Evolutionary conservation across 2,888 invertebrate genomes (phyloP), one percentile per base, ranked within the genome.

Genomic region (Homarus gammarus): DNA sequence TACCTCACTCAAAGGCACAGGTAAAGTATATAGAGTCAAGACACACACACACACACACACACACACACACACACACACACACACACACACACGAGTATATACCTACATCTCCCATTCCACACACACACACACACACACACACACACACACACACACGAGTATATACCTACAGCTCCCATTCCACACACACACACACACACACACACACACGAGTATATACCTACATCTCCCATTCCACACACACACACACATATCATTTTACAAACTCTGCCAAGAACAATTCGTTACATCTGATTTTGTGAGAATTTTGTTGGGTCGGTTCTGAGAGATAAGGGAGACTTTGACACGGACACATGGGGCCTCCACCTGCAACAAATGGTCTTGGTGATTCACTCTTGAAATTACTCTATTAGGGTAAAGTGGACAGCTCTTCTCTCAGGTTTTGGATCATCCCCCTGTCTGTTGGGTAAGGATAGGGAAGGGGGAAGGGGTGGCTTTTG

Each of bases 321-420:
- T 15, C 56, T 64, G 64, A n/a, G 64, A 64, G 64, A 64, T 64
- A 64, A 44, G 64, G 18, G 5, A 27, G 3, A 12, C 5, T 27
- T 27, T 27, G 64, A 27, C 64, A n/a, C 3, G 5, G 64, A 64
- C 6, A 27, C 64, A 64, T 27, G 6, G n/a, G 3, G 3, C 12
- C 56, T 15, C 56, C n/a, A 27, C 64, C 64, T 64, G 27, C 64
- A 64, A 64, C 64, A 64, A 64, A 64, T 64, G 64, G 64, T 6
- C 27, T 27, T n/a, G 64, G 27, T 27, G 27, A 64, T 64, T 64
- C 64, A 64, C 27, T 64, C 27, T 10, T 64, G 64, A 64, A 64
- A 64, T 64, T 64, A 64, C 64, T 27, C 64, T 27, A 64, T 64
- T 64, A 64, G 22, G 27, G 8, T 64, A 27, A 64, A 8, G 64